Evolutionary conservation across 2,113 vertebrate genomes (phyloP).

Genomic region (Panthera uncia): DNA sequence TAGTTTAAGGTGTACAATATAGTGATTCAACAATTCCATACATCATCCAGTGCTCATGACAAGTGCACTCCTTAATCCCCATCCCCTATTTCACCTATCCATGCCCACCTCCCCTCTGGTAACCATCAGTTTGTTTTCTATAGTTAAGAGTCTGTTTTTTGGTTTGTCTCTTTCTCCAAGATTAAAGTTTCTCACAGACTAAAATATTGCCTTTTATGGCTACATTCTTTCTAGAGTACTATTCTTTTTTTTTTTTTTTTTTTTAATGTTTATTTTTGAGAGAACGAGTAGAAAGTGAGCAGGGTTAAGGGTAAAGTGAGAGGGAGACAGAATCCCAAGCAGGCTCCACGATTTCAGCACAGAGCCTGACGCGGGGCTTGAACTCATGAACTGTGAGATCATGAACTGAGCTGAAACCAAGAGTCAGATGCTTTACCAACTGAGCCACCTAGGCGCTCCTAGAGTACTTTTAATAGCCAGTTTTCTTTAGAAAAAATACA

Average conservation of each 20-base stretch:
- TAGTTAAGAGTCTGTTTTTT: background rate
- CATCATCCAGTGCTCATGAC: background rate
- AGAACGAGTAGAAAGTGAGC: too few species aligned
- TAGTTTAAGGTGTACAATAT: background rate
- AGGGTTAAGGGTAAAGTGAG: too few species aligned
- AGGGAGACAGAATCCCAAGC: too few species aligned
- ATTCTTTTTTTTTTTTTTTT: background rate
- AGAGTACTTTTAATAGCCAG: background rate
- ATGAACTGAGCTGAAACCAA: too few species aligned
- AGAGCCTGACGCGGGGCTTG: too few species aligned
- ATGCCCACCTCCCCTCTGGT: background rate
- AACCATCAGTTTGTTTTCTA: background rate
- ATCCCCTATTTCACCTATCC: background rate
- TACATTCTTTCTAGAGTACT: background rate
- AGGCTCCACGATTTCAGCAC: too few species aligned
- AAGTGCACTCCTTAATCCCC: background rate
- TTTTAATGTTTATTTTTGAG: too few species aligned
- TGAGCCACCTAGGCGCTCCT: too few species aligned
- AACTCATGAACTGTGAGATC: too few species aligned
- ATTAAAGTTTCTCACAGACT: slow-evolving; percentile 21
- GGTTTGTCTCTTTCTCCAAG: background rate
- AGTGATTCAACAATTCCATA: background rate
- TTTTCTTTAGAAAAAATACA: slow-evolving; percentile 28
- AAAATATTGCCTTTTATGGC: background rate
- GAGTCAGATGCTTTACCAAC: too few species aligned